Evolutionary conservation across 2,797 vertebrate genomes (phyloP), one percentile per base, ranked within the genome.

Genomic region (Erithacus rubecula): DNA sequence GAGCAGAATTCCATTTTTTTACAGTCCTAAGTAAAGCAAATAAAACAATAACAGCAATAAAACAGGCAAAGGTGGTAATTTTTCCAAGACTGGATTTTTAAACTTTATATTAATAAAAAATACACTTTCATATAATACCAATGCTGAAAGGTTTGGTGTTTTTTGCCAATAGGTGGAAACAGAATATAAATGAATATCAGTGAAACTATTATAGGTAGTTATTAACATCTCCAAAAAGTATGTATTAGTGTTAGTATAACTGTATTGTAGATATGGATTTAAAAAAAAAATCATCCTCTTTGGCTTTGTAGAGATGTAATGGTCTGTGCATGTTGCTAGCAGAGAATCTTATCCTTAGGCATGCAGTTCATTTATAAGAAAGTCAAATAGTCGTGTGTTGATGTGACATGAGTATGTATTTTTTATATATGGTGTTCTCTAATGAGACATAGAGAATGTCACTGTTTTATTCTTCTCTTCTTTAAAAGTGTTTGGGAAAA

Each of bases 281-380:
- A 4, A 11, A 51, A 4, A 11, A 51, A 78, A 49, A 20, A 18
- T 9, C 1, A 11, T 51, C 36, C 71, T 78, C 29, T 59, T 79
- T 70, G 41, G 12, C 70, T 95, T 87, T 90, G 70, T 89, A 71
- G 63, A 86, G 6, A 15, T 95, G 49, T 84, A 92, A 90, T 87
- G 74, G 13, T 51, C 70, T 94, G 74, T 94, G 62, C 8, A 72
- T 34, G 32, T 41, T 90, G 55, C 44, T 79, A 56, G 69, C 60
- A 64, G 36, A 88, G 56, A 76, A 60, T 90, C 58, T 51, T 94
- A 65, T 63, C 36, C 55, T 88, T 62, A 90, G 90, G 43, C 71
- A 63, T 65, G 67, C 32, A 82, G 63, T 77, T 93, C 12, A 90
- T 93, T 94, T 93, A 87, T 63, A 79, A 72, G 70, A 68, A 86